Conservation (phyloP, 2,888 invertebrate genomes). For the Cantharis lateralis region DNA sequence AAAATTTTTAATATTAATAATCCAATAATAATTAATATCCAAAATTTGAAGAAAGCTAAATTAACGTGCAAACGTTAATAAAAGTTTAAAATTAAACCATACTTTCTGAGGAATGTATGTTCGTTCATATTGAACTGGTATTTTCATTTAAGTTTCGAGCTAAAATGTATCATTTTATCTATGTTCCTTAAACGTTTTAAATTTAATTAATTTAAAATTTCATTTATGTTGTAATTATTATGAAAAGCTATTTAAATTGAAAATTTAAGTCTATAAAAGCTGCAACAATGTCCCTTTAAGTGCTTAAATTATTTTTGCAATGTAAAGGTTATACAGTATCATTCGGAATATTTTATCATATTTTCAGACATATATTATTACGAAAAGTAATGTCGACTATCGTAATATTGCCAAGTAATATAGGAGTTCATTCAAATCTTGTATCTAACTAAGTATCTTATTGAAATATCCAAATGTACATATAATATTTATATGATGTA, state of each 20-base stretch:
- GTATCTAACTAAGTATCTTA: no score
- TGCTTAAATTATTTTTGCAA: not conserved
- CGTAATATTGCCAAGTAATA: no score
- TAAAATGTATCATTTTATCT: not conserved
- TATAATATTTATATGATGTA: no score
- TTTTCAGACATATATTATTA: no score
- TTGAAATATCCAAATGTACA: no score
- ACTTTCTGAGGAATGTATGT: not conserved
- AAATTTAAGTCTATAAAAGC: not conserved
- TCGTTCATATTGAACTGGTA: not conserved
- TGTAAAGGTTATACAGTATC: not conserved
- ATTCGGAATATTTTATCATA: no score
- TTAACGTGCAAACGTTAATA: not conserved
- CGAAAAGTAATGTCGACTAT: no score
- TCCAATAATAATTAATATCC: not conserved
- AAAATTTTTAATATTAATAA: not conserved
- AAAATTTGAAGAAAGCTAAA: not conserved
- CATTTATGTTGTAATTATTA: not conserved
- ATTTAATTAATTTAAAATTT: not conserved
- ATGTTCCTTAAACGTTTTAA: not conserved
- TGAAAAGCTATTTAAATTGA: not conserved
- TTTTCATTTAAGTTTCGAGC: not conserved
- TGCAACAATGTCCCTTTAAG: not conserved
- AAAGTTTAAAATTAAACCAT: not conserved
- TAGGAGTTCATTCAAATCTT: no score